Base-by-base conservation (phyloP, 2,113 vertebrate genomes). In the Ictalurus punctatus region DNA sequence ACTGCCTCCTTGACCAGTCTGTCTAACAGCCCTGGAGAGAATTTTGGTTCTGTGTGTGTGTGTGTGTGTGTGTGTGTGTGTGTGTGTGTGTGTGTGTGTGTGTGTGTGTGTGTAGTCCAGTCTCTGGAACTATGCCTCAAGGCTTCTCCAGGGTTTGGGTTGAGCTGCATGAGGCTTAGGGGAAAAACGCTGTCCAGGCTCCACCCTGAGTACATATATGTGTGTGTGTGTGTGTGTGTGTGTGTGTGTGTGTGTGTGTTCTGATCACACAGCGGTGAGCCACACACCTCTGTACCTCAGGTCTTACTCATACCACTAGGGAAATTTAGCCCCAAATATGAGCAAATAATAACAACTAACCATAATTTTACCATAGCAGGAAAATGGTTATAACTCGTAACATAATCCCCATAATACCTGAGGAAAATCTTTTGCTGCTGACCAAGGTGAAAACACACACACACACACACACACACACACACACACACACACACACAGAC, bases 1-100 rank as follows among this genome's bases (percentile, higher is more conserved):
- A 93, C 91, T 90, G 79, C 76, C 90, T 92, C 90, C 91, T 95
- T 94, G 91, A 94, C 93, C 91, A 85, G 87, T 86, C 88, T 84
- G 84, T 84, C 78, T 79, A 88, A 30, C 89, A 83, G 63, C 86
- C 87, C 83, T 71, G 78, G 40, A 85, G 81, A 86, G 61, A 44
- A 48, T 52, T 56, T 37, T 13, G 84, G 52, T 78, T 58, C 7
- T 87, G 78, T 90, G 90, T 85, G 74, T 65, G 56, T 63, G 40
- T 59, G 12, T 58, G 19, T 71, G 52, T 80, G 73, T 78, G 79
- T 73, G 54, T 81, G 37, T 73, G 56, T 84, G 69, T 74, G 34
- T 76, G 69, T 73, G 56, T 63, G 40, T 59, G 27, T 69, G 27
- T 69, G 48, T 80, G 83, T 76, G 78, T n/a, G n/a, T n/a, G n/a